A percentile compares a stretch with the other conserved stretches of the same genome.
Evolutionary conservation across 2,113 vertebrate genomes (phyloP).

Genomic region (Tyrannus savana): DNA sequence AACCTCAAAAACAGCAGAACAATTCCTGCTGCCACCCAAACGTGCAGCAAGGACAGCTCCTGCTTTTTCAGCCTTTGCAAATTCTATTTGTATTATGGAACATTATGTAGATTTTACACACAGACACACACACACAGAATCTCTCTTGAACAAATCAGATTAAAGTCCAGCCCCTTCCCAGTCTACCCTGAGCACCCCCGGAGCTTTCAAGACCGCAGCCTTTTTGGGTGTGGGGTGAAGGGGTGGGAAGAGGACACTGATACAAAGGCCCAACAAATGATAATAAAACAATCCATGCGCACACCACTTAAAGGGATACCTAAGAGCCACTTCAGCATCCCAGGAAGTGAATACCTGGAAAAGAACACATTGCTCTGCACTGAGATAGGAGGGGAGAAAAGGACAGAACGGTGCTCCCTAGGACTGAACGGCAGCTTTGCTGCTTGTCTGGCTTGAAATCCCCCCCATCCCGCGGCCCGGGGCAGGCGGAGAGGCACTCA

Average conservation of each 20-base stretch:
- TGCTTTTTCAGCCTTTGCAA: neutral
- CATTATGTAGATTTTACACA: neutral
- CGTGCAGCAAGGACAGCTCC: neutral
- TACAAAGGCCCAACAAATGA: neutral
- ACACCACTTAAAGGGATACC: rapidly evolving
- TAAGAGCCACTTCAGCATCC: too few relatives aligned
- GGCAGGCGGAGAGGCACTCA: slow-evolving; percentile 65
- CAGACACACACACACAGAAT: rapidly evolving
- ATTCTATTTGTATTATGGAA: neutral
- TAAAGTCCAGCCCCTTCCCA: neutral
- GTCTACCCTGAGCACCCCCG: neutral
- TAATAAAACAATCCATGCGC: rapidly evolving
- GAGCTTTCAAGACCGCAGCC: rapidly evolving
- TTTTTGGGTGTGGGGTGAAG: neutral
- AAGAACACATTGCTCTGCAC: rapidly evolving
- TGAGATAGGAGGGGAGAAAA: rapidly evolving
- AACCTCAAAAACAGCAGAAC: neutral
- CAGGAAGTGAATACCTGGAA: rapidly evolving
- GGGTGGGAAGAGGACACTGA: rapidly evolving
- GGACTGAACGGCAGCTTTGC: rapidly evolving
- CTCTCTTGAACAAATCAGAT: rapidly evolving
- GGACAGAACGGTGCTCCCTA: rapidly evolving
- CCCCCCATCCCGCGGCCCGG: neutral
- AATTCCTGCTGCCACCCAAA: neutral
- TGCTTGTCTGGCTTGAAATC: rapidly evolving